Evolutionary conservation across 2,888 invertebrate genomes (phyloP).

Genomic region (Choreutis nemorana): DNA sequence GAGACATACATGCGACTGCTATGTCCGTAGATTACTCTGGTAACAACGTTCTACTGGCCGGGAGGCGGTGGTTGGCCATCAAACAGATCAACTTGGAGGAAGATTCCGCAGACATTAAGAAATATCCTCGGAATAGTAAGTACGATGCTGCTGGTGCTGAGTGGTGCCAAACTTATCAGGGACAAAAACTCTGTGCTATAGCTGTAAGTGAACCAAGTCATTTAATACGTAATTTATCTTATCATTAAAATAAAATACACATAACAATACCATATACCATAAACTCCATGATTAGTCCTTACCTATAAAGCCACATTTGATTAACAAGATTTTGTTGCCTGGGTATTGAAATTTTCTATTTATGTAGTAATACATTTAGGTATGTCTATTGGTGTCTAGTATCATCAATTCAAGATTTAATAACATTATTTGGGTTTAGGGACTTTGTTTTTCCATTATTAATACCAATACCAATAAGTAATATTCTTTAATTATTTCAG

Average conservation of each 20-base stretch:
- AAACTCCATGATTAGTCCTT: too few relatives aligned
- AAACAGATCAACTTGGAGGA: slow-evolving; percentile 76
- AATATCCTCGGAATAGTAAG: slow-evolving; percentile 88
- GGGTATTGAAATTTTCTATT: too few relatives aligned
- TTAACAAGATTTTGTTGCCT: too few relatives aligned
- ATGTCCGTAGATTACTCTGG: slow-evolving; percentile 92
- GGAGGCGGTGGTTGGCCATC: slow-evolving; percentile 81
- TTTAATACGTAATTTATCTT: slow-evolving; percentile 2
- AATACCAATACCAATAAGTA: not conserved
- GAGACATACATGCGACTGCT: slow-evolving; percentile 89
- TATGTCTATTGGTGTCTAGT: slow-evolving; percentile 2
- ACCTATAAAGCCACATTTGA: too few relatives aligned
- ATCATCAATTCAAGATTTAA: too few relatives aligned
- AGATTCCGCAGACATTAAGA: slow-evolving; percentile 72
- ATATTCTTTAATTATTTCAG: slow-evolving; percentile 66
- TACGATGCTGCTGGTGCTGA: slow-evolving; percentile 93
- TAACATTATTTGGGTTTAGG: too few relatives aligned
- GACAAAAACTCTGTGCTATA: slow-evolving; percentile 85
- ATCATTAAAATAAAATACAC: slow-evolving; percentile 1
- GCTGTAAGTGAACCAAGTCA: slow-evolving; percentile 71
- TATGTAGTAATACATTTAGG: slow-evolving; percentile 5
- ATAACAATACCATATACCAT: not conserved
- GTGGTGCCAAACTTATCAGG: slow-evolving; percentile 85
- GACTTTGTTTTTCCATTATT: not conserved
- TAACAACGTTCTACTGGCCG: slow-evolving; percentile 84